phyloP scores from a whole-genome alignment of 1,140 invertebrate genomes.

The Macrotrachela quadricornifera region DNA sequence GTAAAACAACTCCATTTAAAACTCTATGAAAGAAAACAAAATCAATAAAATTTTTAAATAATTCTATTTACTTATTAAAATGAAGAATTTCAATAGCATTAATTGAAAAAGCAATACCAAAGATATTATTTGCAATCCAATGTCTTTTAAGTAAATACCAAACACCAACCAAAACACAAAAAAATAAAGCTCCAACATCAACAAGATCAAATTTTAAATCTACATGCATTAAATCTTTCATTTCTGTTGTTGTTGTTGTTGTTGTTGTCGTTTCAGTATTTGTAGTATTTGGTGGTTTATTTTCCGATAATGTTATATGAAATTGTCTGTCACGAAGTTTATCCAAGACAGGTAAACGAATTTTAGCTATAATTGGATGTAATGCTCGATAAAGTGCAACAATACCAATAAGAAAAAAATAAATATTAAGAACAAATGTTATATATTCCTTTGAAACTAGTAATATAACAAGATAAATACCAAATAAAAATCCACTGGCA shows the following conservation, averaged over 20 bases:
- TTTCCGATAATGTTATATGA: too few species aligned
- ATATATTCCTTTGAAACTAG: conserved; percentile 91
- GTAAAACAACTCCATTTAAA: conserved; percentile 73
- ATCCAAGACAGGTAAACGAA: too few species aligned
- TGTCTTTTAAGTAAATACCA: conserved; percentile 72
- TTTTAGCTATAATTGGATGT: too few species aligned
- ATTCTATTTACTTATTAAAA: conserved; percentile 40
- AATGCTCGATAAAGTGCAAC: conserved; percentile 41
- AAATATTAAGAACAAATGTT: conserved; percentile 68
- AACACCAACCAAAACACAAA: conserved; percentile 42
- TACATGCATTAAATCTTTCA: too few species aligned
- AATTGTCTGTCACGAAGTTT: too few species aligned
- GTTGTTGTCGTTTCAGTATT: too few species aligned
- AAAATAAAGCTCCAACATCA: too few species aligned
- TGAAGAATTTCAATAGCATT: conserved; percentile 91
- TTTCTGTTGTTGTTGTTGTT: too few species aligned
- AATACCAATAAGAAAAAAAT: conserved; percentile 86
- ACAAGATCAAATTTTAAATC: too few species aligned
- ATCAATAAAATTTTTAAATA: too few species aligned
- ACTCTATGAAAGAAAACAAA: conserved; percentile 25
- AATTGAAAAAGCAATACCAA: conserved; percentile 89
- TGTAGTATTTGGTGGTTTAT: too few species aligned
- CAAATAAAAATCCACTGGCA: conserved; percentile 70
- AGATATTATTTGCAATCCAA: conserved; percentile 96
- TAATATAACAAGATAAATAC: conserved; percentile 60